Evolutionary conservation across 2,113 vertebrate genomes (phyloP), one percentile per base, ranked within the genome.

Genomic region (Amphiprion ocellaris): DNA sequence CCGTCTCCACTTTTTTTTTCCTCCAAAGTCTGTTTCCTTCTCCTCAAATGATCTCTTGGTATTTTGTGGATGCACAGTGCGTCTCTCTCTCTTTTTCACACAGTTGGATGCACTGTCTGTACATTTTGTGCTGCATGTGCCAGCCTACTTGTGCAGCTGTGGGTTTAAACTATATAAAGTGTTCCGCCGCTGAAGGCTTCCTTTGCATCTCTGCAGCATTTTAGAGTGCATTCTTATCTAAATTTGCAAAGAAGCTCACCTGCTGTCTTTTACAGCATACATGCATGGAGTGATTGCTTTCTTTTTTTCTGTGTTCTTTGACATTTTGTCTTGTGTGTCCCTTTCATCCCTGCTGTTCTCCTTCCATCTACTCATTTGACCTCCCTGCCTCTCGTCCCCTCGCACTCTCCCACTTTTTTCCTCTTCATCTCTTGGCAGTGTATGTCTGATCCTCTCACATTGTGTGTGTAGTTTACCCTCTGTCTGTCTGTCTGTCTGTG

Each of bases 311-410:
- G 11, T n/a, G 53, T 50, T 58, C 28, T 67, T 58, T 74, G 73
- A 56, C 71, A 67, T 76, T 62, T 66, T 23, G 21, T 37, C 1
- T 52, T 54, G 47, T 50, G 61, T 33, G 53, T 62, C 46, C 19
- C 44, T 65, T 82, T 63, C 11, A 78, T 70, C 59, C 63, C 58
- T 2, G 65, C 81, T 54, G 74, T 21, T 77, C 69, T 78, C 16
- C 46, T 66, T 67, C 56, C 64, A 21, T 88, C 50, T 64, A 80
- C 79, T 86, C 68, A 69, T 89, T 67, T 92, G 88, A 92, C 88
- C 83, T 69, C 54, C 41, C 71, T 33, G 33, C 55, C 41, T 55
- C 53, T 67, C 60, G 26, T 7, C 21, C 37, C 21, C 9, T 37
- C 17, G 37, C 73, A 5, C 24, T 41, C 28, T 67, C 33, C 37